These are phyloP conservation scores for Pandemis heparana DNA, from an alignment of 2,888 invertebrate genomes.

Conservation along the genomic window DNA sequence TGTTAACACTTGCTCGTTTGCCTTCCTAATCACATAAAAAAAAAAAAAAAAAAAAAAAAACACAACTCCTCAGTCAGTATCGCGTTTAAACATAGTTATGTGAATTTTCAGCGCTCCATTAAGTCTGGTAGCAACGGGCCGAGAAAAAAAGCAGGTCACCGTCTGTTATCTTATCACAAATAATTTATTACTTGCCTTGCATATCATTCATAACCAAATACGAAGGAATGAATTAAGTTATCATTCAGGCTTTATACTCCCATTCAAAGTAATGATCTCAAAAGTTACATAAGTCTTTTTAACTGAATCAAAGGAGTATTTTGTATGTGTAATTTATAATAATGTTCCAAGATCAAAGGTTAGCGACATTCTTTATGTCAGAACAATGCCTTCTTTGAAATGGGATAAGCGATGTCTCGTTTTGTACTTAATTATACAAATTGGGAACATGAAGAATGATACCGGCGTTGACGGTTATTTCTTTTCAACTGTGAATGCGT, in stretches of 20 bases:
- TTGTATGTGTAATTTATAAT: background rate
- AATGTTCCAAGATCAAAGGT: conserved; percentile 16
- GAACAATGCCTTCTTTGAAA: conserved; percentile 16
- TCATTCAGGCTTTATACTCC: background rate
- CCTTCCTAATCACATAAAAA: too few species aligned
- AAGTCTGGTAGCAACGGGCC: background rate
- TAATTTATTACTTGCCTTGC: background rate
- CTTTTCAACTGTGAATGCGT: background rate
- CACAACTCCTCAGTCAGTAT: too few species aligned
- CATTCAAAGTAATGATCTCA: conserved; percentile 6
- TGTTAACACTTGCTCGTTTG: too few species aligned
- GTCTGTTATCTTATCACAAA: background rate
- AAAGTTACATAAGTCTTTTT: background rate
- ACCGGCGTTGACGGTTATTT: background rate
- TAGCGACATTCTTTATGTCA: conserved; percentile 16
- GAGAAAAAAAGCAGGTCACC: background rate
- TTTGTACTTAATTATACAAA: conserved; percentile 9
- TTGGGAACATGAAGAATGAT: background rate
- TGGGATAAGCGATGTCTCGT: background rate
- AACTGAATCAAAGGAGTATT: conserved; percentile 9
- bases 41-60: too few species aligned
- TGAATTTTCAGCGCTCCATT: background rate
- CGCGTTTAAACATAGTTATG: background rate
- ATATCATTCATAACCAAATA: background rate
- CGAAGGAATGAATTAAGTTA: background rate